phyloP scores from a whole-genome alignment of 2,797 vertebrate species.

The Chiroxiphia lanceolata region DNA sequence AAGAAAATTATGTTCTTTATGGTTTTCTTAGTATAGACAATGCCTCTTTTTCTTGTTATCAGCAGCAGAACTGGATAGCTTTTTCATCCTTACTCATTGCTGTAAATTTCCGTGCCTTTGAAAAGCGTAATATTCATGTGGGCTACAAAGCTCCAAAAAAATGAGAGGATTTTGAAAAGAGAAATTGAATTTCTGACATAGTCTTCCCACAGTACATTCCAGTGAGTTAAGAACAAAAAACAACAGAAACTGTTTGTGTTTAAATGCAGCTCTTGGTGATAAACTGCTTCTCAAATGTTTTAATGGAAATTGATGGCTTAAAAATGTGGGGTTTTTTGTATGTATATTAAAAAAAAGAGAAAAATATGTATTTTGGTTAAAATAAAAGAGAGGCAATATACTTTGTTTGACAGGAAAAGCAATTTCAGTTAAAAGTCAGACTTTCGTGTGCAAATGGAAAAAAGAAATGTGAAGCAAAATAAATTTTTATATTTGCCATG shows the following conservation, averaged over 20 bases:
- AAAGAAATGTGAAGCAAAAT: not conserved
- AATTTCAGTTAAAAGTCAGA: not conserved
- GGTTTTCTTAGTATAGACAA: not conserved
- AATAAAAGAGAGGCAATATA: not conserved
- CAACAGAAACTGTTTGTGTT: not conserved
- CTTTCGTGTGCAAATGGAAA: not conserved
- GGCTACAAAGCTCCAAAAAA: not conserved
- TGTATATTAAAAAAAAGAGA: not conserved
- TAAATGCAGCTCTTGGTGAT: not conserved
- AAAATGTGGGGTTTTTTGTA: not conserved
- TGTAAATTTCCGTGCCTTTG: not conserved
- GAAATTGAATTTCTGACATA: not conserved
- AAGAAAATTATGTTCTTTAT: not conserved
- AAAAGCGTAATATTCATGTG: not conserved
- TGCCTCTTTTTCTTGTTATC: not conserved
- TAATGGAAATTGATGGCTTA: not conserved
- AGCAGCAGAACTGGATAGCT: not conserved
- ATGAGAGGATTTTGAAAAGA: not conserved
- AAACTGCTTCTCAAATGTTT: not conserved
- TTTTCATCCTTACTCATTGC: not conserved
- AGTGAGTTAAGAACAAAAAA: not conserved
- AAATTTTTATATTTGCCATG: not conserved
- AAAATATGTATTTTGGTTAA: not conserved
- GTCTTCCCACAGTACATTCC: conserved; percentile 37
- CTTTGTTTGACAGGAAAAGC: not conserved